Conservation (phyloP, 1,140 invertebrate genomes). For the Lasaia peninsularis region DNA sequence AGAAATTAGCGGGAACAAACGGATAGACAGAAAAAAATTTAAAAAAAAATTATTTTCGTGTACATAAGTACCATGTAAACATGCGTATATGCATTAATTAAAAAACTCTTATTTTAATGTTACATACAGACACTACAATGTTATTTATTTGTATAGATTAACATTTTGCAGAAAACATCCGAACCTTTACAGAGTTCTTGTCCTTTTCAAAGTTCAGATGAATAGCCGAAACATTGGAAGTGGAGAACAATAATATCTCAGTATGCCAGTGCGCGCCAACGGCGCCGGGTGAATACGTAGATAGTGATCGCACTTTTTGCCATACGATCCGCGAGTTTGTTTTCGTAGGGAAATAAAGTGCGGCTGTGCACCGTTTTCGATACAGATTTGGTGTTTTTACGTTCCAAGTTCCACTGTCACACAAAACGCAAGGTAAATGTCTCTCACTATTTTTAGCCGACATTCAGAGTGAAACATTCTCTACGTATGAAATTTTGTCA, state of each 20-base stretch:
- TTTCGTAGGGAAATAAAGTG: slow-evolving; percentile 32
- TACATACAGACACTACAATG: no score
- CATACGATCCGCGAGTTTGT: slow-evolving; percentile 29
- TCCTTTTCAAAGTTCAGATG: slow-evolving; percentile 7
- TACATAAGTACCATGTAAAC: no score
- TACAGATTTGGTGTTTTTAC: slow-evolving; percentile 32
- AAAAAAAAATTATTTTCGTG: no score
- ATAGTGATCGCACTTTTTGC: slow-evolving; percentile 38
- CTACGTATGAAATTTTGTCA: no score
- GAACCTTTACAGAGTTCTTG: background rate
- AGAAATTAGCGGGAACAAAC: no score
- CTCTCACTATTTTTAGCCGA: no score
- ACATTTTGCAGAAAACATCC: no score
- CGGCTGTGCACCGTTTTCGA: slow-evolving; percentile 34
- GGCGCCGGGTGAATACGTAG: slow-evolving; percentile 31
- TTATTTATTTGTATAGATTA: no score
- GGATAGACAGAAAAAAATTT: no score
- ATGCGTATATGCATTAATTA: no score
- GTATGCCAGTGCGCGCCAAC: slow-evolving; percentile 38
- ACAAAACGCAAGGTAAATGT: slow-evolving; percentile 30
- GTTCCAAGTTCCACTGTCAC: slow-evolving; percentile 17
- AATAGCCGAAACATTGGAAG: background rate
- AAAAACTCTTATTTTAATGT: no score
- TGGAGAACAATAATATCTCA: slow-evolving; percentile 22
- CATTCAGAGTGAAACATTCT: no score